Percentiles rank a stretch among this genome's conserved stretches.
Conservation (phyloP, 2,113 vertebrate species). For the Gopherus evgoodei region DNA sequence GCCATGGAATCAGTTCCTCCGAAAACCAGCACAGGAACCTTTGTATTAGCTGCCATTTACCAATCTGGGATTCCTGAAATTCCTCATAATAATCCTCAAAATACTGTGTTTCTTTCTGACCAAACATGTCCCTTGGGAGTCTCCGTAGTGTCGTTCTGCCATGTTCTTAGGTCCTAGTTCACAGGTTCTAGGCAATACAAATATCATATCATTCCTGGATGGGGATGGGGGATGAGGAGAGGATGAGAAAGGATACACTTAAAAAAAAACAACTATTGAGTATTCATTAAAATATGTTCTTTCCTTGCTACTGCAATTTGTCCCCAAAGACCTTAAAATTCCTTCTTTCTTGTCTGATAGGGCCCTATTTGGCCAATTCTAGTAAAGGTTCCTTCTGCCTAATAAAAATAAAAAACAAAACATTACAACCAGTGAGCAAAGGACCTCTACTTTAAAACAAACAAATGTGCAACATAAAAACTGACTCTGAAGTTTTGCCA, state of each 20-base stretch:
- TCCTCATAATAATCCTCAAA: neutral
- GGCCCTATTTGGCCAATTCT: neutral
- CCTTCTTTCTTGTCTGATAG: neutral
- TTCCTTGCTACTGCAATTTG: neutral
- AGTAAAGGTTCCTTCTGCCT: neutral
- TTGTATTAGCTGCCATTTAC: neutral
- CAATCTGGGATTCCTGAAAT: neutral
- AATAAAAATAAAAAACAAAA: neutral
- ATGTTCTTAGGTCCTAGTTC: conserved; percentile 1
- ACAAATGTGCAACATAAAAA: neutral
- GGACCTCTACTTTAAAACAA: neutral
- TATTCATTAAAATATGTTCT: neutral
- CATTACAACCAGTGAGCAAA: neutral
- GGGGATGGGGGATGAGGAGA: neutral
- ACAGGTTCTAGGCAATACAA: conserved; percentile 11
- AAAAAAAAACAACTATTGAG: neutral
- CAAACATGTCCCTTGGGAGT: neutral
- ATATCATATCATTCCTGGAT: neutral
- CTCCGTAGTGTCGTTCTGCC: neutral
- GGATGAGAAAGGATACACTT: neutral
- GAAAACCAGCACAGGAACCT: neutral
- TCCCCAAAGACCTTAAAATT: neutral
- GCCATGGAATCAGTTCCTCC: neutral
- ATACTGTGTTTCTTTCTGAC: neutral
- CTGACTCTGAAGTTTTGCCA: neutral